phyloP scores from a whole-genome alignment of 2,113 vertebrate genomes.

The Centropus bengalensis region DNA sequence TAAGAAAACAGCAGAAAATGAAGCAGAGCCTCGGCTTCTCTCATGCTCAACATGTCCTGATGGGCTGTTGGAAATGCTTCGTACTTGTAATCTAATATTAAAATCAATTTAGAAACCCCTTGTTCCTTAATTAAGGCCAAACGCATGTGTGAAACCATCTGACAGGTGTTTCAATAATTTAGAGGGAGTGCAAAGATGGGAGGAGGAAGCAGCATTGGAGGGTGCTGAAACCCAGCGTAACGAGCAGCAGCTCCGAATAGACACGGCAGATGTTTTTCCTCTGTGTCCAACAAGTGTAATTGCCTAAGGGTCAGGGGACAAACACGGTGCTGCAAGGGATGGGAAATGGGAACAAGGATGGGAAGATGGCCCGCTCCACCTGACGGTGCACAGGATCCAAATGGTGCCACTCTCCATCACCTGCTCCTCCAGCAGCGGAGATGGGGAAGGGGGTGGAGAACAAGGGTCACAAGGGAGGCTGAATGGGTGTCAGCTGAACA shows the following conservation, averaged over 20 bases:
- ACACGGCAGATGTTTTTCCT: not conserved
- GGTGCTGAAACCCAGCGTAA: not conserved
- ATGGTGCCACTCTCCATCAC: not conserved
- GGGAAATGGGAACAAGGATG: not conserved
- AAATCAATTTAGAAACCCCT: not conserved
- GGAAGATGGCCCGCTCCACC: not conserved
- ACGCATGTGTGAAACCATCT: not conserved
- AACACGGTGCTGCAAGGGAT: not conserved
- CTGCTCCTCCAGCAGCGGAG: not conserved
- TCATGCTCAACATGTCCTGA: not conserved
- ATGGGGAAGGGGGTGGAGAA: no score
- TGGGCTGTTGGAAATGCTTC: not conserved
- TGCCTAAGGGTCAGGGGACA: not conserved
- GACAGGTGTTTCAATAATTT: slow-evolving; percentile 22
- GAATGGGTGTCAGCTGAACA: no score
- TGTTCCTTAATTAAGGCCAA: slow-evolving; percentile 34
- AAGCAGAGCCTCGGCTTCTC: not conserved
- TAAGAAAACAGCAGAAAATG: not conserved
- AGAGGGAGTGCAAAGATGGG: not conserved
- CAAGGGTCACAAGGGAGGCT: no score
- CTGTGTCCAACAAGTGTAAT: not conserved
- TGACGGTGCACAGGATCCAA: not conserved
- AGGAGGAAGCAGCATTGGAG: not conserved
- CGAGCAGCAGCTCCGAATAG: not conserved
- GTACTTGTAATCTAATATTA: not conserved